Base-by-base conservation (phyloP, 2,113 vertebrate genomes). In the Phaethornis superciliosus region DNA sequence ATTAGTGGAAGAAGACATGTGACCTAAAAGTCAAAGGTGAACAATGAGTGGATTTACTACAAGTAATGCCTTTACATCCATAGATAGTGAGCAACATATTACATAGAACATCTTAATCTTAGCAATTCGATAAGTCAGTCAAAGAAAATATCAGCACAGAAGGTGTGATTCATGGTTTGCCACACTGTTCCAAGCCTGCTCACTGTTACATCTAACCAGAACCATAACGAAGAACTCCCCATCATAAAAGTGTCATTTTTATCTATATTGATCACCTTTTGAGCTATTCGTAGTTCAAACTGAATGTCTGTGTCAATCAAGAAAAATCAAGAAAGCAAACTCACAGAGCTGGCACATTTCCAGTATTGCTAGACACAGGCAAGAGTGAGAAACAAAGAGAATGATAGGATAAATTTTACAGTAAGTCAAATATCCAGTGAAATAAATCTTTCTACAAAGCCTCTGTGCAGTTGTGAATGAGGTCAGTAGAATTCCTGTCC, bases 221-320 rank as follows among this genome's bases (percentile, higher is more conserved):
- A 68, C 46, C 86, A n/a, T 76, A 74, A 32, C 21, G 75, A 93
- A 88, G 46, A 89, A 62, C 44, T 63, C n/a, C 12, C 3, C 15
- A 51, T 51, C 28, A 69, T 26, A 65, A 23, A 75, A 85, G 47
- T 88, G 84, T 46, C 85, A 83, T 20, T 52, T 92, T 94, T 93
- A 85, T 91, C 93, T 94, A 55, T 88, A 77, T 83, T 55, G 82
- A 93, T 93, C 91, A 63, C 52, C 37, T 94, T 94, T 81, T 78
- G 47, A 71, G 72, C 23, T 86, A 55, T 96, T 83, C 81, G 33
- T 18, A 83, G 47, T 83, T 90, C 72, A 70, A 49, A 77, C 22
- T 42, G 26, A 76, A 7, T 72, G 33, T 40, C 20, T 72, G 16
- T 82, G 82, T 88, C 81, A 79, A 44, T 69, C 79, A 77, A 74